phyloP scores from a whole-genome alignment of 2,888 invertebrate genomes.

The Drosophila seclusa region DNA sequence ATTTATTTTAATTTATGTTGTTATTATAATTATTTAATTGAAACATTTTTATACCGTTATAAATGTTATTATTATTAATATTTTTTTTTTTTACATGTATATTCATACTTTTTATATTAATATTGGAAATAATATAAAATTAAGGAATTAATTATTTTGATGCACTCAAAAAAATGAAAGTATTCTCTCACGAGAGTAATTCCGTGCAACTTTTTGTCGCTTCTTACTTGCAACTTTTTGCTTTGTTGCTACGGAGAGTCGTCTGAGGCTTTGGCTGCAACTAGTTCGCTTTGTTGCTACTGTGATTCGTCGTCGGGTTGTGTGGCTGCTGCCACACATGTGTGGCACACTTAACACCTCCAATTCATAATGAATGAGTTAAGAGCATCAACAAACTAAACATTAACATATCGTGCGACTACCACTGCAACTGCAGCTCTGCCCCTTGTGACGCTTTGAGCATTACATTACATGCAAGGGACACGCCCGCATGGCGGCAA shows the following conservation, averaged over 20 bases:
- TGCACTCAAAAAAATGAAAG: not conserved
- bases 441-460: constrained; percentile 30
- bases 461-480: constrained; percentile 49
- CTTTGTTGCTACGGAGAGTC: not conserved
- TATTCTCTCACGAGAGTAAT: not conserved
- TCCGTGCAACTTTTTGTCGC: not conserved
- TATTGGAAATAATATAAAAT: not conserved
- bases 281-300: not conserved
- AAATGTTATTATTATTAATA: too few relatives aligned
- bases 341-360: constrained; percentile 73
- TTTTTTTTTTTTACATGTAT: not conserved
- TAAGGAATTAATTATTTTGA: not conserved
- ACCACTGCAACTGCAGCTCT: constrained; percentile 29
- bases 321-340: constrained; percentile 44
- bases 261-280: not conserved
- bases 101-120: not conserved
- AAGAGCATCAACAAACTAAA: constrained; percentile 77
- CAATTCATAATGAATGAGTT: constrained; percentile 81
- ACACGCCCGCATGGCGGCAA: constrained; percentile 63
- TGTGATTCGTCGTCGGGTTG: constrained; percentile 2
- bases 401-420: constrained; percentile 65
- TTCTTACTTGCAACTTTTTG: too few relatives aligned
- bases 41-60: not conserved
- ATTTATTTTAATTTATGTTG: too few relatives aligned
- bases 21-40: not conserved